phyloP scores from a whole-genome alignment of 2,113 vertebrate genomes.

The Pan paniscus region DNA sequence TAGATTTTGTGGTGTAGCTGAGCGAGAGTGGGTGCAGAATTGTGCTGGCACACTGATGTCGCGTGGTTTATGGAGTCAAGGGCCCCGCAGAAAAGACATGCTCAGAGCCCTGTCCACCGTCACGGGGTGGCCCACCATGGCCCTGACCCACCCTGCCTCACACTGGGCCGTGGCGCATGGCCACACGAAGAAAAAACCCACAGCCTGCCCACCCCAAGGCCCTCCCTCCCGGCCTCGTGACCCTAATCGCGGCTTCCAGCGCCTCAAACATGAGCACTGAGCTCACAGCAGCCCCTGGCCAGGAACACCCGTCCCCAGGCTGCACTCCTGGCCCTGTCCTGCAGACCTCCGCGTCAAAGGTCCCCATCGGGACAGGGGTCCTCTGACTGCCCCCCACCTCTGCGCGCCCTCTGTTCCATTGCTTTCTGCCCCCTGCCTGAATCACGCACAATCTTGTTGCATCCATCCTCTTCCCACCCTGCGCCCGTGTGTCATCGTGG shows the following conservation, averaged over 20 bases:
- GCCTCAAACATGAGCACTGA: accelerated
- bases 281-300: background rate
- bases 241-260: background rate
- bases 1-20: accelerated
- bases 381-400: background rate
- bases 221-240: background rate
- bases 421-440: background rate
- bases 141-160: no score
- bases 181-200: no score
- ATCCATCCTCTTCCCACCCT: accelerated
- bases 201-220: background rate
- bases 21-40: accelerated
- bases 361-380: background rate
- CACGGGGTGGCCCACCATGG: background rate
- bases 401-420: accelerated
- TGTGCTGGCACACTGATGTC: no score
- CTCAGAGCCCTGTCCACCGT: background rate
- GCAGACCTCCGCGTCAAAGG: background rate
- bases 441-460: accelerated
- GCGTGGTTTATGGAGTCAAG: no score
- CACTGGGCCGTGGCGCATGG: no score
- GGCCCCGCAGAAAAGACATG: no score
- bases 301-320: accelerated
- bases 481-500: background rate
- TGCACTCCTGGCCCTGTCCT: background rate